Percentiles rank a stretch among this genome's conserved stretches.
Conservation (phyloP, 2,797 vertebrate genomes). For the Myotis myotis region DNA sequence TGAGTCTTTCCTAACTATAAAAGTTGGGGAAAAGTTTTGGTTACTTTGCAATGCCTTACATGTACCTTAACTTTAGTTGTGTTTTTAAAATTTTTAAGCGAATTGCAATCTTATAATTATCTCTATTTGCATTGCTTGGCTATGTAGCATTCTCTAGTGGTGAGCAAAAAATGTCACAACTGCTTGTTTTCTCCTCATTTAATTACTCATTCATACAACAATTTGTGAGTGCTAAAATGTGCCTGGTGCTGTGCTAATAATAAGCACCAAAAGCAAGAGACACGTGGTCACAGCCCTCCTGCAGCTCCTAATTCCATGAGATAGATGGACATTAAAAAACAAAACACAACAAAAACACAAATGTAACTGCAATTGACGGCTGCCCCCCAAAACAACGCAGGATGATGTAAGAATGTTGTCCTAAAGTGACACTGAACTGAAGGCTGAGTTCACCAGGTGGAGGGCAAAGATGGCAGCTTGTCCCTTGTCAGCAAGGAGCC, state of each 20-base stretch:
- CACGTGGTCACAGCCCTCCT: neutral
- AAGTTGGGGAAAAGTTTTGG: neutral
- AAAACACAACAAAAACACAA: neutral
- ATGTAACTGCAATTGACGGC: neutral
- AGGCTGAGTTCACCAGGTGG: neutral
- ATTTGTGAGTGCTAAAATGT: neutral
- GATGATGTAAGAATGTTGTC: neutral
- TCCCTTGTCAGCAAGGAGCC: neutral
- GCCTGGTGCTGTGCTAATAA: neutral
- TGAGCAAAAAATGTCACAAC: neutral
- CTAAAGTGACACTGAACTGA: neutral
- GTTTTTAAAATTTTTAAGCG: slow-evolving; percentile 39
- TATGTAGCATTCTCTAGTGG: neutral
- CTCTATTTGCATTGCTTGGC: neutral
- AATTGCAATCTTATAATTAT: neutral
- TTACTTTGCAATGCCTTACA: slow-evolving; percentile 3
- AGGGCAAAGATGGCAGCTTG: neutral
- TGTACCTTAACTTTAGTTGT: neutral
- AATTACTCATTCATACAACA: slow-evolving; percentile 11
- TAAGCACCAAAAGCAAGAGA: neutral
- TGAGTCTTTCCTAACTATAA: slow-evolving; percentile 29
- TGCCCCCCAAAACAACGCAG: neutral
- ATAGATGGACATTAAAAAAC: neutral
- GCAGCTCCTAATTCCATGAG: neutral
- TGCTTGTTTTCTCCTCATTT: slow-evolving; percentile 4